Base-by-base conservation (phyloP, 92 coral and sea anemone genomes). In the Hydrozoanthus gracilis region DNA sequence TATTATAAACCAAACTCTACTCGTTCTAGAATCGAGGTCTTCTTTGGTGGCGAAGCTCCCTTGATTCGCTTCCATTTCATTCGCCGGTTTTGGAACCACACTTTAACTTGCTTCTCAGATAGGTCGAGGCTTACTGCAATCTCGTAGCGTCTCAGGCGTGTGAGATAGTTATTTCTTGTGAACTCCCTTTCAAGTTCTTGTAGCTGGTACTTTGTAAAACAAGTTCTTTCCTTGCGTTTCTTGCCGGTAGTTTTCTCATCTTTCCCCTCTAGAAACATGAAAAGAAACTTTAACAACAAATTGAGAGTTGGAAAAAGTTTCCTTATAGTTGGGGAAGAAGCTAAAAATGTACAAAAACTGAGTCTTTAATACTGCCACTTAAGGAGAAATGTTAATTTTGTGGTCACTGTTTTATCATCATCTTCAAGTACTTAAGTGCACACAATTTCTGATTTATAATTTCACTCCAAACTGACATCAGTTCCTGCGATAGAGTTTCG, bases 81-180 rank as follows among this genome's bases (percentile, higher is more conserved):
- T 6, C 98, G 88, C 78, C 98, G 82, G 90, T 94, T 94, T 83
- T 94, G 98, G 78, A 94, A 94, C 98, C 98, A 94, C 7, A 94
- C 98, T 51, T 94, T 94, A 5, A 94, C 95, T 86, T 94, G 98
- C 60, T 95, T 91, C 75, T 94, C 98, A 16, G 93, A 89, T 66
- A 94, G 80, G 73, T 94, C 98, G 66, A 94, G 77, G 70, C 92
- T 86, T 16, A 94, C 92, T 0, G 98, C 98, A 56, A 94, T 93
- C 72, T 94, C 98, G 64, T 94, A 94, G 44, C 98, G 86, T 67
- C 98, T 70, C 4, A 94, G 88, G 50, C 98, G 88, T 27, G 98
- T 90, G 77, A 94, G 69, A 88, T 94, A 94, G 85, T 94, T 94
- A 55, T 92, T 94, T 83, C 95, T 91, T n/a, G 72, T 84, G 45